Evolutionary conservation across 2,888 invertebrate genomes (phyloP).

Genomic region (Arge pagana): DNA sequence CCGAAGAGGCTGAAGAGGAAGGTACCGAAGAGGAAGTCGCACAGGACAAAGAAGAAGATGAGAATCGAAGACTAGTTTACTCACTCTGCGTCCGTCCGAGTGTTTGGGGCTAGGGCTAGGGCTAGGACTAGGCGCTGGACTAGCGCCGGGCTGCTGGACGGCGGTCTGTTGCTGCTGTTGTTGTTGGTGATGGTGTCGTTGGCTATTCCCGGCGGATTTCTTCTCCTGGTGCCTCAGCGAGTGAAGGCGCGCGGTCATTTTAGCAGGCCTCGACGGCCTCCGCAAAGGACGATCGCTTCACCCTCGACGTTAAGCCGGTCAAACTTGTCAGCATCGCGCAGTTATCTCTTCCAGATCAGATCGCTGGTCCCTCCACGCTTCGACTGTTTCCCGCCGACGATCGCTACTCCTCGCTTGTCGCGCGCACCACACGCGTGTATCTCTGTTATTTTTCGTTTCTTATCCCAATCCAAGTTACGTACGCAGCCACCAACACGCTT

Average conservation of each 20-base stretch:
- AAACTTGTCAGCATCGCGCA: constrained; percentile 51
- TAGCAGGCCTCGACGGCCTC: constrained; percentile 53
- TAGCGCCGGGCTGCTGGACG: constrained; percentile 39
- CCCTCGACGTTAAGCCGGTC: constrained; percentile 45
- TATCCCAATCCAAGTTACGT: too few relatives aligned
- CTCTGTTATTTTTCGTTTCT: too few relatives aligned
- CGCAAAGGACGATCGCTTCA: constrained; percentile 41
- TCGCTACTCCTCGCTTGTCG: not conserved
- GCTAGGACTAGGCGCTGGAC: constrained; percentile 50
- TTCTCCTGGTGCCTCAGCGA: constrained; percentile 56
- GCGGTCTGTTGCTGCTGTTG: constrained; percentile 28
- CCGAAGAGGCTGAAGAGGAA: too few relatives aligned
- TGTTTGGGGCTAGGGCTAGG: constrained; percentile 53
- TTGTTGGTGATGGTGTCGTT: constrained; percentile 40
- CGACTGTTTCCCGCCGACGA: not conserved
- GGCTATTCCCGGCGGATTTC: constrained; percentile 42
- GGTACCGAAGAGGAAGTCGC: too few relatives aligned
- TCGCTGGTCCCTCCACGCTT: not conserved
- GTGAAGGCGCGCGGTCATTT: constrained; percentile 57
- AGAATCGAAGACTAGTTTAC: constrained; percentile 29
- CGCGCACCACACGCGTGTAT: too few relatives aligned
- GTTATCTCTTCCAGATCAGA: too few relatives aligned
- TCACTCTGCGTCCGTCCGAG: constrained; percentile 56
- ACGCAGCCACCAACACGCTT: too few relatives aligned
- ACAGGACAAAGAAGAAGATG: too few relatives aligned